A percentile compares a stretch with the other conserved stretches of the same genome.
Conservation (phyloP, 2,797 vertebrate species). For the Neosilurus hyrtlii region DNA sequence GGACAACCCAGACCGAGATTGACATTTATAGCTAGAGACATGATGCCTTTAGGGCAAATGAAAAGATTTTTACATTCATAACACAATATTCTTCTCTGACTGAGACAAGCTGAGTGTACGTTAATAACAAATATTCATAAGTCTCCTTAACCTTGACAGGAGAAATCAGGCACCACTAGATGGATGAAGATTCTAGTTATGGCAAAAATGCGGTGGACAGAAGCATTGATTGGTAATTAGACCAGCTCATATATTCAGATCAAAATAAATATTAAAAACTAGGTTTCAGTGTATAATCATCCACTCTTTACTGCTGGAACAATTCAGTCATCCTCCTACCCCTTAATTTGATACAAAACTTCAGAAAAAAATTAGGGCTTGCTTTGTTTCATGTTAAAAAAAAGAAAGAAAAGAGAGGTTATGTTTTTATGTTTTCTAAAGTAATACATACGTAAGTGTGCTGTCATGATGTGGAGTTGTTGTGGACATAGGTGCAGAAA, state of each 20-base stretch:
- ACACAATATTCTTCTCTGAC: constrained; percentile 15
- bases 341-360: constrained; percentile 51
- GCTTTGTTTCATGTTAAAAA: neutral
- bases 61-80: constrained; percentile 29
- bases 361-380: neutral
- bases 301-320: neutral
- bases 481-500: too few species aligned
- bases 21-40: constrained; percentile 38
- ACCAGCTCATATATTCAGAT: neutral
- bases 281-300: neutral
- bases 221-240: neutral
- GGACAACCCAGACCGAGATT: constrained; percentile 24
- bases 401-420: neutral
- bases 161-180: constrained; percentile 42
- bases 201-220: neutral
- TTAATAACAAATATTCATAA: constrained; percentile 62
- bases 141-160: constrained; percentile 59
- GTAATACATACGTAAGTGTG: too few species aligned
- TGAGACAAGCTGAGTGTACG: constrained; percentile 40
- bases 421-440: too few species aligned
- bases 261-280: neutral
- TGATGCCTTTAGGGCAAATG: constrained; percentile 21
- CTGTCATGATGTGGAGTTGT: too few species aligned
- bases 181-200: constrained; percentile 58
- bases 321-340: neutral